phyloP scores from a whole-genome alignment of 2,113 vertebrate genomes.

The Ranitomeya variabilis region DNA sequence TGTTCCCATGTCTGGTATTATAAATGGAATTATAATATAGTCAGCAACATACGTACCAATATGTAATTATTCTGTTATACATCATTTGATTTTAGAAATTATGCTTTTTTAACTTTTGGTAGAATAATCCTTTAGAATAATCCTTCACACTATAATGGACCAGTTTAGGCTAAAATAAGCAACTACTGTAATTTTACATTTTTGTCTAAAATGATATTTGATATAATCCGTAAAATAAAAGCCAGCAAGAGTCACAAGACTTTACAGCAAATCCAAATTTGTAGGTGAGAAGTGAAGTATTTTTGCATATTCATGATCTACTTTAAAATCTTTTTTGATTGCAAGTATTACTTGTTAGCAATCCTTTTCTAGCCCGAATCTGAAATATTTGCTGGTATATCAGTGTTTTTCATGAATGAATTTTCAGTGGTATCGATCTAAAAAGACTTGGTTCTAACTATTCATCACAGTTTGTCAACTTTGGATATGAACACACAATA shows the following conservation, averaged over 20 bases:
- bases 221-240: neutral
- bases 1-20: neutral
- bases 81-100: neutral
- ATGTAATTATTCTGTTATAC: neutral
- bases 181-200: neutral
- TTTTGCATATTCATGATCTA: conserved; percentile 17
- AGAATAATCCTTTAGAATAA: neutral
- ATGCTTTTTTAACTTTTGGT: conserved; percentile 1
- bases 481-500: neutral
- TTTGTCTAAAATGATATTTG: neutral
- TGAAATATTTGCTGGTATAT: neutral
- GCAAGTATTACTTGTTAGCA: neutral
- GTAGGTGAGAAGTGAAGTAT: conserved; percentile 7
- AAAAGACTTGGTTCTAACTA: neutral
- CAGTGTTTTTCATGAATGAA: neutral
- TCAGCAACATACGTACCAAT: neutral
- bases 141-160: neutral
- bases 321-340: conserved; percentile 22
- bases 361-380: conserved; percentile 9
- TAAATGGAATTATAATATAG: neutral
- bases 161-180: neutral
- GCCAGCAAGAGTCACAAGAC: neutral
- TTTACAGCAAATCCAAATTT: neutral
- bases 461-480: neutral
- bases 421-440: neutral